Percentiles rank a stretch among this genome's conserved stretches.
These are phyloP conservation scores for Thermophis baileyi DNA, from an alignment of 2,113 vertebrate genomes.

Conservation along the genomic window DNA sequence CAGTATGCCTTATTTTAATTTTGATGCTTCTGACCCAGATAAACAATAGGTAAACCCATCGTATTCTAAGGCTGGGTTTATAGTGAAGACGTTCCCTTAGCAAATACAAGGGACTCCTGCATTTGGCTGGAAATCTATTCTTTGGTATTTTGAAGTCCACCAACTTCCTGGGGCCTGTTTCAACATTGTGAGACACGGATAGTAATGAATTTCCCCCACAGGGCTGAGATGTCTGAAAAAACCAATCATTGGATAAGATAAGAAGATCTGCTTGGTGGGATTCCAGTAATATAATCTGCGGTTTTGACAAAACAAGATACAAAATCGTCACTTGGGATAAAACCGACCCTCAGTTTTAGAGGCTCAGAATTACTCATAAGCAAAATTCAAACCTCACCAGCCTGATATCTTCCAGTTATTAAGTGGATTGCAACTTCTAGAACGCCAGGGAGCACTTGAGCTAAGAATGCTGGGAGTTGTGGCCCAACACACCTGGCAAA, in stretches of 20 bases:
- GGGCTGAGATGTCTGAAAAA: background rate
- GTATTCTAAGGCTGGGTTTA: background rate
- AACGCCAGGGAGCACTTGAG: background rate
- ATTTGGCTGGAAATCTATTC: background rate
- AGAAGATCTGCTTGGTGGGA: background rate
- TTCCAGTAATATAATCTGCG: background rate
- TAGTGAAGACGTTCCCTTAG: background rate
- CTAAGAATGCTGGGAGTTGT: background rate
- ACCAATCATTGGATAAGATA: background rate
- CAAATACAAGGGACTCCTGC: background rate
- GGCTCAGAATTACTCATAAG: no score
- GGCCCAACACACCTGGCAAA: background rate
- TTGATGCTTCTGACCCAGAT: background rate
- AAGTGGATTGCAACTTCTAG: background rate
- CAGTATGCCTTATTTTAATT: background rate
- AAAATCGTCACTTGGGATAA: background rate
- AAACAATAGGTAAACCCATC: background rate
- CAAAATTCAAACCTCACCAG: background rate
- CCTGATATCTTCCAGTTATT: background rate
- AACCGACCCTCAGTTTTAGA: background rate
- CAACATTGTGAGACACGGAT: background rate
- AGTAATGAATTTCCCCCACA: background rate
- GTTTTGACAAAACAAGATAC: background rate
- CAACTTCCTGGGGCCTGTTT: background rate
- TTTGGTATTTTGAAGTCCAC: background rate